Conservation (phyloP, 2,888 invertebrate species). For the Ditylenchus weischeri region DNA sequence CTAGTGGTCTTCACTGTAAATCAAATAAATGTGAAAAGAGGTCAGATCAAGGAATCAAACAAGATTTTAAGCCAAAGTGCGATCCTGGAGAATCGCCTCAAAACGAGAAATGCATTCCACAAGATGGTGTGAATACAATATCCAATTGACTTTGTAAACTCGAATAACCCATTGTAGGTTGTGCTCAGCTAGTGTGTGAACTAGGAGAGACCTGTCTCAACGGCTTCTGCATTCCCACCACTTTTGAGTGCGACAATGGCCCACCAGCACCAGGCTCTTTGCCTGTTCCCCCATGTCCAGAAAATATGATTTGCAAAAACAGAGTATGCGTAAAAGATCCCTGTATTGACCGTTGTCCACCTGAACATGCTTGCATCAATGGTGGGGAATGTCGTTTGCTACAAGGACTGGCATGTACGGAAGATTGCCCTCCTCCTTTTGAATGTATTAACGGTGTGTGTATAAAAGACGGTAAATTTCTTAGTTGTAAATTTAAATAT, state of each 20-base stretch:
- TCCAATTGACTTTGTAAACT: neutral
- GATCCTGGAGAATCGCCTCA: constrained; percentile 37
- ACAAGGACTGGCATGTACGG: constrained; percentile 35
- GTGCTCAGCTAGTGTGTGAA: constrained; percentile 41
- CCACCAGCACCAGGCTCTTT: constrained; percentile 27
- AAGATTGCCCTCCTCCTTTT: constrained; percentile 45
- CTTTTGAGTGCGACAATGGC: constrained; percentile 24
- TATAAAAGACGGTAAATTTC: constrained; percentile 41
- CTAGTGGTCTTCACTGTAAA: constrained; percentile 38
- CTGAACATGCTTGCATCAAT: constrained; percentile 47
- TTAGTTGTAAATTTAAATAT: neutral
- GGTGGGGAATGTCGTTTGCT: constrained; percentile 47
- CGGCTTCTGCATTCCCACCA: constrained; percentile 33
- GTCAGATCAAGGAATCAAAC: constrained; percentile 1
- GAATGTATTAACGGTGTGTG: constrained; percentile 50
- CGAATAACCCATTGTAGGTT: constrained; percentile 34
- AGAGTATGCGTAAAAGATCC: constrained; percentile 40
- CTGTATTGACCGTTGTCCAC: constrained; percentile 41
- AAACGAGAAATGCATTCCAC: constrained; percentile 37
- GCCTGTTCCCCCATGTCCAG: constrained; percentile 39
- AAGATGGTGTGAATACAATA: constrained; percentile 22
- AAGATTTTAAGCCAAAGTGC: constrained; percentile 20
- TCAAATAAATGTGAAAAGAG: constrained; percentile 39
- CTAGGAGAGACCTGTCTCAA: constrained; percentile 39
- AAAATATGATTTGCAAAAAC: constrained; percentile 37